Evolutionary conservation across 2,797 vertebrate species (phyloP).

Genomic region (Pachyuromys duprasi): DNA sequence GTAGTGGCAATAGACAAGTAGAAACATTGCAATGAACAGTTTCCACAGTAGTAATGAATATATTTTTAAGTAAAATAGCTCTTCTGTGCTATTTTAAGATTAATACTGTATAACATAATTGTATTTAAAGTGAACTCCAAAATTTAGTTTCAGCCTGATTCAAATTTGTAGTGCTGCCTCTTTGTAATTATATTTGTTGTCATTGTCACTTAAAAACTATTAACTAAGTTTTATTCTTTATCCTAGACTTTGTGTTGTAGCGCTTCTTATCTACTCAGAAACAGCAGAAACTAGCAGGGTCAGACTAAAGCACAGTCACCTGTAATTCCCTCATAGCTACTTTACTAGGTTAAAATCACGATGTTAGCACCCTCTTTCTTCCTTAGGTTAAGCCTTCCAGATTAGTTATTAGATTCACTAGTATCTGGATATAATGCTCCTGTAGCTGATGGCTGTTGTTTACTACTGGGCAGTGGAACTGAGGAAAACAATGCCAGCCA

Average conservation of each 20-base stretch:
- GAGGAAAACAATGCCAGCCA: neutral
- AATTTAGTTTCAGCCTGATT: conserved; percentile 21
- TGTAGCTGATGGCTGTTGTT: neutral
- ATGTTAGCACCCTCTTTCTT: neutral
- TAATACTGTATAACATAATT: conserved; percentile 53
- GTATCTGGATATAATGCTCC: neutral
- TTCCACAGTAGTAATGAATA: neutral
- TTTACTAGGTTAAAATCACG: conserved; percentile 20
- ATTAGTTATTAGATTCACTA: neutral
- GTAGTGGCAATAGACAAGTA: neutral
- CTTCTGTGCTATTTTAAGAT: neutral
- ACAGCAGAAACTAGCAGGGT: neutral
- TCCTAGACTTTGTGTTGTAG: neutral
- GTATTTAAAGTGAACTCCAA: conserved; percentile 23
- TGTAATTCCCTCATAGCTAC: conserved; percentile 16
- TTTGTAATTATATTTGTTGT: neutral
- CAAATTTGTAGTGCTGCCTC: neutral
- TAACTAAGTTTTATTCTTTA: neutral
- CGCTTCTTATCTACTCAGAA: neutral
- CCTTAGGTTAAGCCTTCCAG: neutral
- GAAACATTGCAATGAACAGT: neutral
- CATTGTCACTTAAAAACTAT: neutral
- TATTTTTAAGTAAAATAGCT: conserved; percentile 42
- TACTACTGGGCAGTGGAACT: neutral
- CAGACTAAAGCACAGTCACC: neutral